phyloP scores from a whole-genome alignment of 2,113 vertebrate species.

The Seriola quinqueradiata region DNA sequence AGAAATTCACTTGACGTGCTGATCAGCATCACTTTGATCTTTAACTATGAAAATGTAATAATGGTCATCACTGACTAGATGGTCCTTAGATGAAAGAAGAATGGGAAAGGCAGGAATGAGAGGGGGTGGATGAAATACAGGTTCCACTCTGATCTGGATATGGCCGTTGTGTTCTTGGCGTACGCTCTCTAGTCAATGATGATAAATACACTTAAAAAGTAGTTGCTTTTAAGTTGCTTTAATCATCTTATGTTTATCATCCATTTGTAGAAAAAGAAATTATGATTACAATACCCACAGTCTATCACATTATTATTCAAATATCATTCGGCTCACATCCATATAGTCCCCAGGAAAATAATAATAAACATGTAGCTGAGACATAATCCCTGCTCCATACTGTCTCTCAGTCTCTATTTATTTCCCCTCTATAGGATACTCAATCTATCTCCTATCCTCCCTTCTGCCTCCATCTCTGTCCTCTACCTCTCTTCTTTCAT shows the following conservation, averaged over 20 bases:
- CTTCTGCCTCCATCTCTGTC: slow-evolving; percentile 32
- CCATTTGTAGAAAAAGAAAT: not conserved
- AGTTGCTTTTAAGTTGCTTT: not conserved
- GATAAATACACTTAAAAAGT: not conserved
- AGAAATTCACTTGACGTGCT: not conserved
- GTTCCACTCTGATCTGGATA: not conserved
- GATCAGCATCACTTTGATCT: not conserved
- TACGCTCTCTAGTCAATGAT: not conserved
- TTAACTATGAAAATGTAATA: not conserved
- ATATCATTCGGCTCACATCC: not conserved
- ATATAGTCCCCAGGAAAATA: not conserved
- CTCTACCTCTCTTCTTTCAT: slow-evolving; percentile 59
- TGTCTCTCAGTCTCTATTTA: slow-evolving; percentile 14
- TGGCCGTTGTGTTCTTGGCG: not conserved
- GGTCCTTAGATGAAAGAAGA: not conserved
- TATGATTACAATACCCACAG: not conserved
- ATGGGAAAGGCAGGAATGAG: not conserved
- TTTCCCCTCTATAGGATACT: slow-evolving; percentile 8
- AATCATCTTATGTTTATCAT: not conserved
- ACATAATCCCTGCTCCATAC: not conserved
- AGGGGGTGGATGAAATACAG: not conserved
- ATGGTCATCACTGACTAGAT: not conserved
- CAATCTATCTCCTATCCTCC: slow-evolving; percentile 6
- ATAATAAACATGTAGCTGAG: not conserved
- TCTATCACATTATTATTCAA: too few relatives aligned